Base-by-base conservation (phyloP, 2,113 vertebrate species). In the Macrotis lagotis region DNA sequence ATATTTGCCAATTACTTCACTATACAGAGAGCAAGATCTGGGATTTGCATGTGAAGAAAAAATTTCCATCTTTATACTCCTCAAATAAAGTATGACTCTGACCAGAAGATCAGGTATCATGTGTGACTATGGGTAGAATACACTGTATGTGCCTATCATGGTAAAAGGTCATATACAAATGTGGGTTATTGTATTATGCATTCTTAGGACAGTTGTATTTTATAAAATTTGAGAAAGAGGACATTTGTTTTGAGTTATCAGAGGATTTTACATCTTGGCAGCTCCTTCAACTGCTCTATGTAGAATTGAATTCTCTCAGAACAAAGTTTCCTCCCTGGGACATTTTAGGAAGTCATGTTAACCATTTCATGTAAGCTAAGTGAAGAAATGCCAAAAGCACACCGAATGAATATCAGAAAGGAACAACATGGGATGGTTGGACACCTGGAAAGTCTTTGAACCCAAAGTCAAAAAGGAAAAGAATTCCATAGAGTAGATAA, bases 241-340 rank as follows among this genome's bases (percentile, higher is more conserved):
- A 92, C 96, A 96, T 97, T 97, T 96, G 96, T 96, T 96, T 97
- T 94, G 91, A 92, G 91, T 97, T 97, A 96, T 96, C 94, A 94
- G 91, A 98, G 89, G 96, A 92, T 97, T 95, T 83, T 52, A 83
- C 93, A 95, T 91, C 92, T 97, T 96, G 97, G 97, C 92, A 96
- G 83, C 51, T 94, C 88, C 91, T 12, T 51, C 37, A 37, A 93
- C 91, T 96, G 89, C 91, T 95, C 3, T 51, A 51, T 66, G 83
- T 31, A 91, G 49, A 95, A 88, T 90, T 90, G 90, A 49, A 50
- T 88, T 95, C 91, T 94, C 91, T 95, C 55, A 92, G 93, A 90
- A 12, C 94, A 91, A 47, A 92, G 91, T n/a, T 48, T 90, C 53
- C 51, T 91, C 66, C 92, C 88, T 74, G 50, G 91, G 92, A 91